phyloP scores from a whole-genome alignment of 2,113 vertebrate genomes.

The Hucho hucho region DNA sequence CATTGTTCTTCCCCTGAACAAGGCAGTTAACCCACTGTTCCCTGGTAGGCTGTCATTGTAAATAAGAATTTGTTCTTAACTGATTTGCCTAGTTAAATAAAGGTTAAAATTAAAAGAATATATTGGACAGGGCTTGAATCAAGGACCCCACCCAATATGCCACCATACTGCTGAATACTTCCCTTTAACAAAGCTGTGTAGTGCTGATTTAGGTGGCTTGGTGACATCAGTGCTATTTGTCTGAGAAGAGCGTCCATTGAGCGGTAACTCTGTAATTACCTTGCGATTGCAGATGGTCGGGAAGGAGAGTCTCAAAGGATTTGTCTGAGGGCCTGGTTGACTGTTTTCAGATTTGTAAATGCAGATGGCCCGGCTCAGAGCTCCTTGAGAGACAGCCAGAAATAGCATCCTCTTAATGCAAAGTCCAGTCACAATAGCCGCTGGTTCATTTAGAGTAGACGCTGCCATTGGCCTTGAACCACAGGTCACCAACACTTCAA shows the following conservation, averaged over 20 bases:
- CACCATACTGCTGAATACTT: neutral
- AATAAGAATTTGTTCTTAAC: too few species aligned
- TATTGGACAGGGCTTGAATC: neutral
- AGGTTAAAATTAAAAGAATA: too few species aligned
- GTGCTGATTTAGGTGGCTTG: slow-evolving; percentile 29
- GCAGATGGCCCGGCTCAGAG: slow-evolving; percentile 26
- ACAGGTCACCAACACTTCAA: slow-evolving; percentile 40
- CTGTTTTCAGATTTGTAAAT: slow-evolving; percentile 22
- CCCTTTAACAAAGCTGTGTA: slow-evolving; percentile 22
- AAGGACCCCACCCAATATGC: neutral
- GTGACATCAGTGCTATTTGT: slow-evolving; percentile 29
- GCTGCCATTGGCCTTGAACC: slow-evolving; percentile 22
- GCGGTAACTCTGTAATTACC: slow-evolving; percentile 49
- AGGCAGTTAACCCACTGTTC: too few species aligned
- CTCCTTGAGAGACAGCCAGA: slow-evolving; percentile 41
- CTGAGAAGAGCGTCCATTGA: slow-evolving; percentile 27
- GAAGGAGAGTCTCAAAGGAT: slow-evolving; percentile 34
- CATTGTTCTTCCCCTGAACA: too few species aligned
- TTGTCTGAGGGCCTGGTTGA: slow-evolving; percentile 24
- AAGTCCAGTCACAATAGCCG: slow-evolving; percentile 34
- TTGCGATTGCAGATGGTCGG: slow-evolving; percentile 7
- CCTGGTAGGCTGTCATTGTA: too few species aligned
- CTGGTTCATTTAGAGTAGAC: slow-evolving; percentile 46
- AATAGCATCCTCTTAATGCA: slow-evolving; percentile 53
- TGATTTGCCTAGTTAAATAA: too few species aligned